Base-by-base conservation (phyloP, 2,888 invertebrate genomes). In the Apamea anceps region DNA sequence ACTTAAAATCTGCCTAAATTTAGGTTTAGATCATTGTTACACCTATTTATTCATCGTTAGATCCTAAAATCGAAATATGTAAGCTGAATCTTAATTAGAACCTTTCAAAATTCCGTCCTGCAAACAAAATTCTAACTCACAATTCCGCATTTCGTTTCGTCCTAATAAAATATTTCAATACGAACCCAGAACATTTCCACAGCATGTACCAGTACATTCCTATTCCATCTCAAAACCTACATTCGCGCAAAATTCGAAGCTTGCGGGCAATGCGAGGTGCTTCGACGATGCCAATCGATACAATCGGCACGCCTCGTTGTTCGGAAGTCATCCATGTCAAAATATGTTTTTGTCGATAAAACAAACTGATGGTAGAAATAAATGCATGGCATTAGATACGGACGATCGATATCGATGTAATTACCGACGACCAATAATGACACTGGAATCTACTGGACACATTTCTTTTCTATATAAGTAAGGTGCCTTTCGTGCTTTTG, bases 281-380 rank as follows among this genome's bases (percentile, higher is more conserved):
- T 77, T 77, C 79, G 60, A 72, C 71, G 42, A 78, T 79, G 68
- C 66, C 77, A 72, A 89, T 87, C 85, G 89, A 88, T 88, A 81
- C 60, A 70, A 77, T 87, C 78, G 89, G 79, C 89, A 81, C 89
- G 82, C 85, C 80, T 88, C 37, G 65, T 28, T 75, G 72, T 79
- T 84, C 81, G 88, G 86, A 86, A 85, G 88, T 89, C 88, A 73
- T 88, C 73, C 60, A 74, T 82, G 77, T 85, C 86, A 81, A 88
- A 89, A 89, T 85, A 85, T 84, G 77, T 77, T 79, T 81, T 78
- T 71, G 54, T 75, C 70, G 81, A 88, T 82, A 79, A 82, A 80
- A 79, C 57, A 81, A 82, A 68, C 79, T 81, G 77, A 82, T 74
- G 76, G 65, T 42, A 77, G 28, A 80, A 74, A 79, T 79, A 80